Evolutionary conservation across 2,113 vertebrate species (phyloP).

Genomic region (Trematocara zebra): DNA sequence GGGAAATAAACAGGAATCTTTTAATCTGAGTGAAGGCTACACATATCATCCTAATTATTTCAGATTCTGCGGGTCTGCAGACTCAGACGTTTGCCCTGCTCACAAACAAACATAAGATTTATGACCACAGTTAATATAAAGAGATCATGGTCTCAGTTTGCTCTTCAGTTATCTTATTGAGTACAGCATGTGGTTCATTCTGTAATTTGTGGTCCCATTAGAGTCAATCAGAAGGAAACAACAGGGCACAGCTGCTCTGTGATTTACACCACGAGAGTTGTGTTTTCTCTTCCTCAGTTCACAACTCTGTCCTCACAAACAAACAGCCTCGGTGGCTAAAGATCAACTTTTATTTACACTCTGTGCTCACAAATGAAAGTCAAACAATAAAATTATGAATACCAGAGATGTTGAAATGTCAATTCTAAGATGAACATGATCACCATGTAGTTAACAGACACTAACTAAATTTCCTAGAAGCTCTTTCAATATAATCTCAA

Average conservation of each 20-base stretch:
- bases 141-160: background rate
- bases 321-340: background rate
- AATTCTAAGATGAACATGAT: background rate
- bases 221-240: background rate
- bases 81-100: background rate
- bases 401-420: fast-evolving
- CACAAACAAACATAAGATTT: background rate
- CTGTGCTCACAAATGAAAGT: background rate
- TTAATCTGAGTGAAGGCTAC: fast-evolving
- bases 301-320: background rate
- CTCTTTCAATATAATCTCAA: background rate
- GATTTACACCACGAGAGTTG: fast-evolving
- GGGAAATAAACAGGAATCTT: background rate
- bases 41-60: background rate
- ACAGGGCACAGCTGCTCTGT: background rate
- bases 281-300: background rate
- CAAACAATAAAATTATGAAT: background rate
- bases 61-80: background rate
- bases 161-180: background rate
- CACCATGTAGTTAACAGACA: background rate
- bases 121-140: background rate
- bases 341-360: background rate
- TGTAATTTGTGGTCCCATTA: background rate
- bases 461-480: background rate
- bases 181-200: background rate